Evolutionary conservation across 2,888 invertebrate species (phyloP), one percentile per base, ranked within the genome.

Genomic region (Scrobipalpa costella): DNA sequence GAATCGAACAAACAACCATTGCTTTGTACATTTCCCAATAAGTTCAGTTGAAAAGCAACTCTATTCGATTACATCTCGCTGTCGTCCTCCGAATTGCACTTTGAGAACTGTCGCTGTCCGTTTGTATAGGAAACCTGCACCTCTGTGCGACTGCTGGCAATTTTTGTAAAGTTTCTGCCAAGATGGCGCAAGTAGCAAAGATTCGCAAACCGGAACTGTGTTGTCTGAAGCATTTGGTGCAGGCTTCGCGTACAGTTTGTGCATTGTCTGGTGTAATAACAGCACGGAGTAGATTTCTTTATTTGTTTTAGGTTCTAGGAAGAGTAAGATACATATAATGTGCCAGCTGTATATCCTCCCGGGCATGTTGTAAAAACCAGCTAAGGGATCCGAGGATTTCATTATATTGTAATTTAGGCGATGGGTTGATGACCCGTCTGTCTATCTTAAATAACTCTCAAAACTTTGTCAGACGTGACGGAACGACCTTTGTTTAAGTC

Each of bases 31-130:
- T n/a, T 3, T 44, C 44, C 7, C 44, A 15, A 44, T 5, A 15
- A 1, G 44, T 44, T 44, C 44, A 15, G 44, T 44, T 44, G n/a
- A 44, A 15, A 44, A 44, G 15, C n/a, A 44, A n/a, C 44, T 44
- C 44, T 15, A 44, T 44, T 44, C 44, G 44, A 44, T 44, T 44
- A 44, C 44, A 15, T 44, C 6, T 44, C 44, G 8, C 13, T 7
- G 9, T 9, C n/a, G n/a, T 44, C 15, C 15, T 44, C 44, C n/a
- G 44, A 44, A 44, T n/a, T 44, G 44, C 44, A 44, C 44, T 44
- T 27, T 34, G 17, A 55, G 44, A 38, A 15, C 27, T 27, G 57
- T 65, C 64, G 58, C 63, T 61, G 49, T 64, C 44, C 44, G 44
- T 44, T 44, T n/a, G 44, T 44, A 15, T 44, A 44, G n/a, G 44